Evolutionary conservation across 2,888 invertebrate species (phyloP).

Genomic region (Erynnis tages): DNA sequence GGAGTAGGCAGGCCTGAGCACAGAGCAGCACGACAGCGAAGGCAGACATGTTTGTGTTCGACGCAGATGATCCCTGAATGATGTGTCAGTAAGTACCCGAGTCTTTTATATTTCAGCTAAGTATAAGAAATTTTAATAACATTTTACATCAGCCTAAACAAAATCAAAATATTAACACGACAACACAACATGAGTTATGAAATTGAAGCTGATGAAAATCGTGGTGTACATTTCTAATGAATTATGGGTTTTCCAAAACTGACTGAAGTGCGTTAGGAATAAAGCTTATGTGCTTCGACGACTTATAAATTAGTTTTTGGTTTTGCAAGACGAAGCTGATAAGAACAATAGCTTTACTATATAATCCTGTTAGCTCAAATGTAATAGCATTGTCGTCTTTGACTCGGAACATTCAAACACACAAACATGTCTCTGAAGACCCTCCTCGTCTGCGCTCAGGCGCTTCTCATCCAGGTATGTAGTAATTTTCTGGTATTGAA

Average conservation of each 20-base stretch:
- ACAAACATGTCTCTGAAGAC: slow-evolving; percentile 41
- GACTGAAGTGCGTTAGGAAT: neutral
- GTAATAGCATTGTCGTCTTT: neutral
- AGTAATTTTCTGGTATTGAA: neutral
- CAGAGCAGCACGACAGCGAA: slow-evolving; percentile 28
- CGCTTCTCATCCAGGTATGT: slow-evolving; percentile 43
- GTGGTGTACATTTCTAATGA: neutral
- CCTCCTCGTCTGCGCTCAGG: slow-evolving; percentile 39
- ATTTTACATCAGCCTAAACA: neutral
- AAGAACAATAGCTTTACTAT: neutral
- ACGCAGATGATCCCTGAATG: neutral
- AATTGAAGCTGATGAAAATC: slow-evolving; percentile 5
- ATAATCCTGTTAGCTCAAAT: neutral
- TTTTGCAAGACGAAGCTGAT: neutral
- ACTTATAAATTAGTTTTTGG: neutral
- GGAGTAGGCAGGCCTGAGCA: slow-evolving; percentile 30
- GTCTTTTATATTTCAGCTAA: neutral
- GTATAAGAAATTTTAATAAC: neutral
- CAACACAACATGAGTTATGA: no score
- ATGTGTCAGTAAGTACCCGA: neutral
- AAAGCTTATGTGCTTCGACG: neutral
- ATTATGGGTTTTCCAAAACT: neutral
- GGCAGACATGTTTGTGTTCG: slow-evolving; percentile 26
- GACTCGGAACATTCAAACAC: neutral
- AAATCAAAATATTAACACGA: neutral